Conservation (phyloP, 2,113 vertebrate species). For the Trogon surrucura region DNA sequence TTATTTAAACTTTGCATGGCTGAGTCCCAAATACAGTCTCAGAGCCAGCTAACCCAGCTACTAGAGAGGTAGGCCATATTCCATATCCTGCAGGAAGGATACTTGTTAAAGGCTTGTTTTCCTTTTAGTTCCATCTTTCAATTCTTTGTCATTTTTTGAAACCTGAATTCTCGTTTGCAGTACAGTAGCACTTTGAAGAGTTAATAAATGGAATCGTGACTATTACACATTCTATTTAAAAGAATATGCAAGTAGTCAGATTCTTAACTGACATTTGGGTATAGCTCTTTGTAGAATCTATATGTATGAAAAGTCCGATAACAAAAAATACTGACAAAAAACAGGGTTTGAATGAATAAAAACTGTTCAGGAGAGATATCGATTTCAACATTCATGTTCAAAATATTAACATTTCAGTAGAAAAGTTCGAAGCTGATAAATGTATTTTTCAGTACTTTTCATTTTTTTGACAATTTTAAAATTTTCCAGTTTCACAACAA, state of each 20-base stretch:
- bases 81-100: not conserved
- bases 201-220: not conserved
- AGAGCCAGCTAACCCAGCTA: not conserved
- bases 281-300: not conserved
- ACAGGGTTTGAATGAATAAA: not conserved
- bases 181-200: not conserved
- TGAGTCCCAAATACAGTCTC: not conserved
- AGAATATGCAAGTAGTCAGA: not conserved
- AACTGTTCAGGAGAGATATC: not conserved
- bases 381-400: not conserved
- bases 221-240: not conserved
- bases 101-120: not conserved
- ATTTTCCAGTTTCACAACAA: constrained; percentile 6
- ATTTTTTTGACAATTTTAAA: not conserved
- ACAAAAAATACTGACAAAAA: constrained; percentile 6
- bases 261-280: not conserved
- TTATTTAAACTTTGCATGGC: constrained; percentile 47
- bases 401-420: constrained; percentile 26
- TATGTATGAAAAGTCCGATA: not conserved
- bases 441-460: not conserved
- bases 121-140: not conserved
- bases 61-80: not conserved
- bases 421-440: not conserved
- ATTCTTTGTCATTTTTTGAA: not conserved
- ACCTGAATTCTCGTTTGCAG: not conserved